Conservation (phyloP, 2,113 vertebrate species). For the Pteropus alecto region DNA sequence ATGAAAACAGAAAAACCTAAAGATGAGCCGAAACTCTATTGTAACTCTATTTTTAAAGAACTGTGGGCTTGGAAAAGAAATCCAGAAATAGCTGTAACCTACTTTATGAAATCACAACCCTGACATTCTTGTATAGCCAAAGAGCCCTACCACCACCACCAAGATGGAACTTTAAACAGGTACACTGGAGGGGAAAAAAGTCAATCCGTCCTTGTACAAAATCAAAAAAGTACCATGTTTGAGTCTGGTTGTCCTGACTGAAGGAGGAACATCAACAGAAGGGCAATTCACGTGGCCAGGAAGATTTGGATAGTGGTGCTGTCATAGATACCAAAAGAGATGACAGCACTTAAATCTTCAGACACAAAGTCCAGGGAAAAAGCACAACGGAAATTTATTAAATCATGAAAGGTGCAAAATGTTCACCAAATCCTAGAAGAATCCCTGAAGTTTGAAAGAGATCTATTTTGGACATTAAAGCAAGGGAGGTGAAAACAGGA, state of each 20-base stretch:
- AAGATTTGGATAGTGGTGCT: neutral
- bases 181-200: neutral
- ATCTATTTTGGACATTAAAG: constrained; percentile 37
- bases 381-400: constrained; percentile 35
- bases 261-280: constrained; percentile 39
- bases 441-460: constrained; percentile 36
- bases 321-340: constrained; percentile 44
- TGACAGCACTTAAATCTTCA: neutral
- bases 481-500: constrained; percentile 12
- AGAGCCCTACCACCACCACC: neutral
- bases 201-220: constrained; percentile 47
- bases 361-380: constrained; percentile 30
- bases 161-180: constrained; percentile 45
- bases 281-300: neutral
- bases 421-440: constrained; percentile 42
- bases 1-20: constrained; percentile 64
- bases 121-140: constrained; percentile 58
- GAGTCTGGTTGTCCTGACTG: constrained; percentile 7
- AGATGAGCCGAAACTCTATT: constrained; percentile 66
- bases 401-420: constrained; percentile 37
- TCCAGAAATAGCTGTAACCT: constrained; percentile 74
- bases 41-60: constrained; percentile 72
- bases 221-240: constrained; percentile 9
- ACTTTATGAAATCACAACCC: constrained; percentile 71
- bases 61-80: constrained; percentile 67